A percentile compares a stretch with the other conserved stretches of the same genome.
Conservation (phyloP, 2,888 invertebrate genomes). For the Hypomecis punctinalis region DNA sequence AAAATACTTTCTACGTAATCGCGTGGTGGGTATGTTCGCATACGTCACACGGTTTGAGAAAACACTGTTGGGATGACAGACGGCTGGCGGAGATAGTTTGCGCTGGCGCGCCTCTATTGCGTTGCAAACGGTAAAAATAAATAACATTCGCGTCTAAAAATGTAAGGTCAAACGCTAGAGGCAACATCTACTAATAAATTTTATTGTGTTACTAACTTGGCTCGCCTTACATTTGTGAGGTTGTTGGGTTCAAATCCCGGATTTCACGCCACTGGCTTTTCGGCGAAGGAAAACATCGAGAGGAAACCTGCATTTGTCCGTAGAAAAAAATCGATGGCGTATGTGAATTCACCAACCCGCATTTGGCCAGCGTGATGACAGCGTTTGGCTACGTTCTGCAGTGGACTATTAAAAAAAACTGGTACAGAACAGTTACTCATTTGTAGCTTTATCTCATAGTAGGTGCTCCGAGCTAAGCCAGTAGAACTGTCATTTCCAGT, state of each 20-base stretch:
- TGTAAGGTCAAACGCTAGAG: constrained; percentile 17
- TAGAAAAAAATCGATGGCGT: no score
- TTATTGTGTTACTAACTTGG: not conserved
- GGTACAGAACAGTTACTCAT: no score
- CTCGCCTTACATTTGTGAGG: no score
- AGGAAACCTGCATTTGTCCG: no score
- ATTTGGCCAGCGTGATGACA: no score
- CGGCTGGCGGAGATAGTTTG: constrained; percentile 3
- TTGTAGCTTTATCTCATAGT: no score
- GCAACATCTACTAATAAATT: constrained; percentile 5
- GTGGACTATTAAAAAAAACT: no score
- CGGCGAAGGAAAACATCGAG: no score
- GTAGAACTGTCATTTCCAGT: not conserved
- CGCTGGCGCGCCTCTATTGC: constrained; percentile 17
- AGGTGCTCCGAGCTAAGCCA: not conserved
- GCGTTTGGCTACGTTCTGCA: no score
- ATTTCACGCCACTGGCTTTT: no score
- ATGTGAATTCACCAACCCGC: no score
- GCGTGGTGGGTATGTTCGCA: not conserved
- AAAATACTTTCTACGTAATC: not conserved
- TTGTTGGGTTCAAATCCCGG: no score
- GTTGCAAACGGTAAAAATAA: constrained; percentile 19
- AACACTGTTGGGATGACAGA: not conserved
- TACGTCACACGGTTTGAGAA: constrained; percentile 5
- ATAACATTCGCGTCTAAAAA: constrained; percentile 20